Conservation (phyloP, 2,797 vertebrate species). For the Paedocypris micromegethes region DNA sequence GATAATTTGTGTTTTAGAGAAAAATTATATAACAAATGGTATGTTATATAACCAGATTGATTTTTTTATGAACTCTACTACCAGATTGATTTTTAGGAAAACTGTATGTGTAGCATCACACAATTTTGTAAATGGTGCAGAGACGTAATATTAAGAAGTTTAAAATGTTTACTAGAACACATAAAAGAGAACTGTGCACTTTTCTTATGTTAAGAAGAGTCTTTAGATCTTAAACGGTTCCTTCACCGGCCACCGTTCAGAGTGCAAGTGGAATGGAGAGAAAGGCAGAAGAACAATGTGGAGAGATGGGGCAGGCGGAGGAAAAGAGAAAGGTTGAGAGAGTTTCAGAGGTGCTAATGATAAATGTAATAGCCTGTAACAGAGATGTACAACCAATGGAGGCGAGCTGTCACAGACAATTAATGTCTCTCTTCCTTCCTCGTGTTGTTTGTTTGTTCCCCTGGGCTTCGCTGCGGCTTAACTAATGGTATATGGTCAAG, state of each 20-base stretch:
- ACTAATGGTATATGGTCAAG: slow-evolving; percentile 74
- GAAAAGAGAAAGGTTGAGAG: slow-evolving; percentile 42
- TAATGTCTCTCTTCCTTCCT: slow-evolving; percentile 64
- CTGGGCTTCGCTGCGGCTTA: slow-evolving; percentile 62
- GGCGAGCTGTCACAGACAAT: slow-evolving; percentile 73
- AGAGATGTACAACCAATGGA: slow-evolving; percentile 71
- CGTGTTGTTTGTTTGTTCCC: slow-evolving; percentile 70
- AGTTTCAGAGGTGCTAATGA: slow-evolving; percentile 68
- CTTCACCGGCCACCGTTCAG: background rate
- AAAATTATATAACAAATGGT: too few species aligned
- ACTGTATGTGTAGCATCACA: too few species aligned
- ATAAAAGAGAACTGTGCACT: too few species aligned
- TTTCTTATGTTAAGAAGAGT: too few species aligned
- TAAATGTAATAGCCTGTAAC: slow-evolving; percentile 70
- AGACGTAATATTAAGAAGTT: too few species aligned
- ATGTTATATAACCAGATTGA: too few species aligned
- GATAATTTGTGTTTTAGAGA: too few species aligned
- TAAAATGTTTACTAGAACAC: too few species aligned
- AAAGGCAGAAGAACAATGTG: background rate
- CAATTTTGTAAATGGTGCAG: too few species aligned
- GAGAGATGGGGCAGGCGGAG: slow-evolving; percentile 4
- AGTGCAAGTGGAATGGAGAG: background rate
- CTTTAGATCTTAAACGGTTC: too few species aligned
- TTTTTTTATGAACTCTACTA: too few species aligned
- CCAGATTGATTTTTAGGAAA: too few species aligned